Evolutionary conservation across 1,140 invertebrate species (phyloP).

Genomic region (Globodera ellingtonae): DNA sequence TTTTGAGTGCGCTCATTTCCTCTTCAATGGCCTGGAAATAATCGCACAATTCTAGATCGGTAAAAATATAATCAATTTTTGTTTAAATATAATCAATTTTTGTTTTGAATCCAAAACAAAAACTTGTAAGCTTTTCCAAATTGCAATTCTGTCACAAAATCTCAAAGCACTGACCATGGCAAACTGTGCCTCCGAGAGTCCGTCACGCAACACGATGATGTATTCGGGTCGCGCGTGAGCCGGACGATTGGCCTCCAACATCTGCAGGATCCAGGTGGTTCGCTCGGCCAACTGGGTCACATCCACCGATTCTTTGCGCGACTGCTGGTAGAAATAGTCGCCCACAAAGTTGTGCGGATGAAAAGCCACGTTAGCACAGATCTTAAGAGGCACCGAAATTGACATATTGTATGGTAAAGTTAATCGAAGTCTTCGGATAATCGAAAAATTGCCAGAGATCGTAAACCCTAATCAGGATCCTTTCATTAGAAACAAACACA

Average conservation of each 20-base stretch:
- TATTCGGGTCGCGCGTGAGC: slow-evolving; percentile 25
- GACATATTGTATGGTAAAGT: background rate
- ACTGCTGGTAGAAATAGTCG: slow-evolving; percentile 44
- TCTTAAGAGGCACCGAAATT: slow-evolving; percentile 16
- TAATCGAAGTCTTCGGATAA: slow-evolving; percentile 20
- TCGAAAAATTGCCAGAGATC: background rate
- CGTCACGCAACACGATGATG: slow-evolving; percentile 48
- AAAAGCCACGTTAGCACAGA: slow-evolving; percentile 37
- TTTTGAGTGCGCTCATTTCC: slow-evolving; percentile 41
- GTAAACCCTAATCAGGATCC: background rate
- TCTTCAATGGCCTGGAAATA: slow-evolving; percentile 40
- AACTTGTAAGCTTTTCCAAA: too few species aligned
- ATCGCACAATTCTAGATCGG: background rate
- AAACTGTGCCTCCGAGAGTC: slow-evolving; percentile 44
- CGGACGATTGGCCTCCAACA: slow-evolving; percentile 40
- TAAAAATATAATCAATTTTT: background rate
- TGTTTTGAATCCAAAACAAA: too few species aligned
- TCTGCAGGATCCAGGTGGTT: slow-evolving; percentile 23
- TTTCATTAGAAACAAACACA: background rate
- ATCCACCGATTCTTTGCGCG: slow-evolving; percentile 43
- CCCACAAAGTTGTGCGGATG: slow-evolving; percentile 46
- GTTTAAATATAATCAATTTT: background rate
- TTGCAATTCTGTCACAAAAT: too few species aligned
- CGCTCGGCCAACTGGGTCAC: slow-evolving; percentile 24
- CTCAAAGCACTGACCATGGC: slow-evolving; percentile 24